A percentile compares a stretch with the other conserved stretches of the same genome.
Evolutionary conservation across 2,113 vertebrate genomes (phyloP).

Genomic region (Spea multiplicata): DNA sequence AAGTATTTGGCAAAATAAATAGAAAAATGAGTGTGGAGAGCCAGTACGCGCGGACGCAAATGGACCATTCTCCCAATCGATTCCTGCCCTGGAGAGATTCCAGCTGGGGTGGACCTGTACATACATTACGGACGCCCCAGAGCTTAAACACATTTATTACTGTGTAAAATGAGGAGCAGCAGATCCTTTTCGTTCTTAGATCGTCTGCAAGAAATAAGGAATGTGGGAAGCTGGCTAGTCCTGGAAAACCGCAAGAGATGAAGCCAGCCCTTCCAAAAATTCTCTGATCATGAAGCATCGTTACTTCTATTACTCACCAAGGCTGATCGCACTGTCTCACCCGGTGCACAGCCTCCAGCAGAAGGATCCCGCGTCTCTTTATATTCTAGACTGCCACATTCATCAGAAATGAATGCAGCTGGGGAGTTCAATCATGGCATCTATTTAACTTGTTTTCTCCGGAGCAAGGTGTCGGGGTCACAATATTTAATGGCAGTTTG

Average conservation of each 20-base stretch:
- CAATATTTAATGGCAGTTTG: constrained; percentile 22
- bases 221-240: constrained; percentile 31
- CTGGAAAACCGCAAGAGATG: constrained; percentile 22
- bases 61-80: too few relatives aligned
- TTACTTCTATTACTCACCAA: constrained; percentile 24
- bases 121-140: too few relatives aligned
- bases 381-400: neutral
- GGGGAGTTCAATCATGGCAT: constrained; percentile 25
- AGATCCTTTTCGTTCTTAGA: constrained; percentile 20
- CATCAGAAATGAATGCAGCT: constrained; percentile 4
- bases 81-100: too few relatives aligned
- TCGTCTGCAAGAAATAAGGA: constrained; percentile 12
- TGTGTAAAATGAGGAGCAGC: constrained; percentile 27
- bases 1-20: too few relatives aligned
- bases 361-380: constrained; percentile 6
- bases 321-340: constrained; percentile 30
- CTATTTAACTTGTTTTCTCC: constrained; percentile 5
- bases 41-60: too few relatives aligned
- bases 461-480: constrained; percentile 1
- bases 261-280: constrained; percentile 19
- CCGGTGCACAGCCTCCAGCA: constrained; percentile 11
- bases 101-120: too few relatives aligned
- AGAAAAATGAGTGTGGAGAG: too few relatives aligned
- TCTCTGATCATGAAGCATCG: constrained; percentile 29
- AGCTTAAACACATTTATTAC: neutral